phyloP scores from a whole-genome alignment of 1,140 invertebrate genomes.

The Drosophila virilis region DNA sequence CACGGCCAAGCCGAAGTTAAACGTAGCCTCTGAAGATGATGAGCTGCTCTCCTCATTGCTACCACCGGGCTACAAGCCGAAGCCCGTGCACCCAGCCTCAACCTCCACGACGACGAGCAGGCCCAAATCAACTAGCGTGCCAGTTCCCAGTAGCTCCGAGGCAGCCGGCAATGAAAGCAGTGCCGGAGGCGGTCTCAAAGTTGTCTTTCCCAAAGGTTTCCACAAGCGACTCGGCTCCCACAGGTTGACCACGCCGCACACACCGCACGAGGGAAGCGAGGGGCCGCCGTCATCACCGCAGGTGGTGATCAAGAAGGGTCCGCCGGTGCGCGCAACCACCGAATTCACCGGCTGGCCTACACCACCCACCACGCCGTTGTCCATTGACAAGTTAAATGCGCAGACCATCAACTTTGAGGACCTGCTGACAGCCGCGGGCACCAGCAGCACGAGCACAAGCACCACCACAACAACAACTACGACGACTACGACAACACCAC shows the following conservation, averaged over 20 bases:
- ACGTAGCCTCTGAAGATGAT: slow-evolving; percentile 69
- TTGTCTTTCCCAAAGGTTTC: slow-evolving; percentile 92
- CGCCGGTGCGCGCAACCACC: slow-evolving; percentile 92
- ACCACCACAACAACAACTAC: slow-evolving; percentile 91
- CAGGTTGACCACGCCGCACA: slow-evolving; percentile 87
- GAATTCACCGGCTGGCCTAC: slow-evolving; percentile 96
- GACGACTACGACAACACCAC: slow-evolving; percentile 89
- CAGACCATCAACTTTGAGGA: slow-evolving; percentile 85
- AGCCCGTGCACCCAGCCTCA: slow-evolving; percentile 50
- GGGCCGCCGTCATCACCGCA: slow-evolving; percentile 84
- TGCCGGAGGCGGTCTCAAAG: slow-evolving; percentile 86
- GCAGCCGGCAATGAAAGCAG: slow-evolving; percentile 10
- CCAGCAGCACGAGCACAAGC: slow-evolving; percentile 85
- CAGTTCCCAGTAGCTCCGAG: slow-evolving; percentile 60
- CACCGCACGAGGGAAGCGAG: slow-evolving; percentile 52
- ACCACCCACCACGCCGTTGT: slow-evolving; percentile 92
- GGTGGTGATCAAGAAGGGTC: slow-evolving; percentile 91
- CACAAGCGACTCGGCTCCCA: slow-evolving; percentile 88
- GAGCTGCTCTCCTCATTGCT: slow-evolving; percentile 87
- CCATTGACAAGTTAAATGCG: slow-evolving; percentile 91
- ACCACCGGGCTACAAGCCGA: slow-evolving; percentile 87
- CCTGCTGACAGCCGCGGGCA: slow-evolving; percentile 56
- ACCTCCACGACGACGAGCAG: slow-evolving; percentile 56
- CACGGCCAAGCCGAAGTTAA: slow-evolving; percentile 63
- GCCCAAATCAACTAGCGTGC: slow-evolving; percentile 56